Evolutionary conservation across 2,113 vertebrate species (phyloP), one percentile per base, ranked within the genome.

Genomic region (Platichthys stellatus): DNA sequence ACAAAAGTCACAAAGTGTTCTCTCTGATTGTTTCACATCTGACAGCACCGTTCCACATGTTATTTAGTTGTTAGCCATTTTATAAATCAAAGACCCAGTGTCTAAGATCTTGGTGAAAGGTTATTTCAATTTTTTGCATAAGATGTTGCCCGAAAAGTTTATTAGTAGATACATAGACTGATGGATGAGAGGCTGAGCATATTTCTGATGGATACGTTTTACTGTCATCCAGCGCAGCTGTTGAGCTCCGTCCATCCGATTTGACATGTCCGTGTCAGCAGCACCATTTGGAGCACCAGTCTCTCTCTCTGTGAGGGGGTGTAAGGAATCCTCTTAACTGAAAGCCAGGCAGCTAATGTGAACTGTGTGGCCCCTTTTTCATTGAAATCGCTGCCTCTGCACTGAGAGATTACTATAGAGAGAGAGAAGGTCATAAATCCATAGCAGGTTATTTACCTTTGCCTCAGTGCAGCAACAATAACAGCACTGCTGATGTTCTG

Each of bases 291-390:
- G 12, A 40, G 73, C 68, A 76, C 63, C 53, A 47, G 35, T 35
- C 31, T 75, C 61, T 72, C 59, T 49, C 70, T 24, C 24, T 24
- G 2, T 40, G 10, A 69, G 61, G 69, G 57, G 72, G 76, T 53
- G 9, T 12, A 68, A 66, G 78, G 83, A 93, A 93, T 92, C 92
- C 83, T 92, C 88, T 93, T 91, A 92, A 86, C 90, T 58, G 69
- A 77, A 38, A 63, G 45, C 80, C 43, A 17, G 67, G 68, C 35
- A 38, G 84, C 86, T 82, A 72, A 85, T 89, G 69, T 78, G 78
- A 80, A 53, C 86, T 66, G 38, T 69, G 47, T 72, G 53, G 23
- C 49, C 80, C 72, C 69, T 2, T 66, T 15, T 87, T 88, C 65
- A 71, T 80, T 61, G 82, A 89, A 84, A 89, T 83, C 66, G 63